Conservation (phyloP, 92 coral and sea anemone genomes). For the Phenganax marumi region DNA sequence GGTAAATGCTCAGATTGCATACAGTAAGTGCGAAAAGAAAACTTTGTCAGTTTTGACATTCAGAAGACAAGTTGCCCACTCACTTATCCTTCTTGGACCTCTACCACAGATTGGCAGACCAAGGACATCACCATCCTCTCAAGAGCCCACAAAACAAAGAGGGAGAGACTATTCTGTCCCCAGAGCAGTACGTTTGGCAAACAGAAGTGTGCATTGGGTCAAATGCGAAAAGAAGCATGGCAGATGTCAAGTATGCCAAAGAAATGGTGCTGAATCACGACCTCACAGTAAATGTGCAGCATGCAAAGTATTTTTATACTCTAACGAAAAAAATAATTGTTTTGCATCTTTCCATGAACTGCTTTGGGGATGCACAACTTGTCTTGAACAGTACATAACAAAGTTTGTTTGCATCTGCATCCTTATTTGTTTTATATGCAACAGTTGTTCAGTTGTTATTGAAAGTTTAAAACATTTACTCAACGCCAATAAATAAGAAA, state of each 20-base stretch:
- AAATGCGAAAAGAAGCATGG: constrained; percentile 55
- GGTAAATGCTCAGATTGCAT: constrained; percentile 57
- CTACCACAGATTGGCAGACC: constrained; percentile 57
- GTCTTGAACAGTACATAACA: neutral
- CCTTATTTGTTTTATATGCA: too few relatives aligned
- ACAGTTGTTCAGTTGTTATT: too few relatives aligned
- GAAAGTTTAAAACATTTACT: too few relatives aligned
- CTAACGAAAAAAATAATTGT: constrained; percentile 41
- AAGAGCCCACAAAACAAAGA: constrained; percentile 45
- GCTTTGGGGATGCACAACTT: too few relatives aligned
- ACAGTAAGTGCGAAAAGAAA: constrained; percentile 25
- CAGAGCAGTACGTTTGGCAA: constrained; percentile 43
- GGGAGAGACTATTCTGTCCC: constrained; percentile 28
- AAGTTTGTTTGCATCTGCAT: too few relatives aligned
- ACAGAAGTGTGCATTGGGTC: constrained; percentile 55
- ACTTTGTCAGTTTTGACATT: constrained; percentile 47
- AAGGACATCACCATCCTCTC: constrained; percentile 40
- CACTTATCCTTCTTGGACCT: constrained; percentile 50
- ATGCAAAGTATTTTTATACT: constrained; percentile 53
- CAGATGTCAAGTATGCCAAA: constrained; percentile 54
- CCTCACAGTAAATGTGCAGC: constrained; percentile 37
- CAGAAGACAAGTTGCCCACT: constrained; percentile 50
- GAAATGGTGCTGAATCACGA: constrained; percentile 50
- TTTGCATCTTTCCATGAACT: constrained; percentile 16
- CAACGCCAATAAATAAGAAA: too few relatives aligned